Base-by-base conservation (phyloP, 2,888 invertebrate species). In the Colletes collaris region DNA sequence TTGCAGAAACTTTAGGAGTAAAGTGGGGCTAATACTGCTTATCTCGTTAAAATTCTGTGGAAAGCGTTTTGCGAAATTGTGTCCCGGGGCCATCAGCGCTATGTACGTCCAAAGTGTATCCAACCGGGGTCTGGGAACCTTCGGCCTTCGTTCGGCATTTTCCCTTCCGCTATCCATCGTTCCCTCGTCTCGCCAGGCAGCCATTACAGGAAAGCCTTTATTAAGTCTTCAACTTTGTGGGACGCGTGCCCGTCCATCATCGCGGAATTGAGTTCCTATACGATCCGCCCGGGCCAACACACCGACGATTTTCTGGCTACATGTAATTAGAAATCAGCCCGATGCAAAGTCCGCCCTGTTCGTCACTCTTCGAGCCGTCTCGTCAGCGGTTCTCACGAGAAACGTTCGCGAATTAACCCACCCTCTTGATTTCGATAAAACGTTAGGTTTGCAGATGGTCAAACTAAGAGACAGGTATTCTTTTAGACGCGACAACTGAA, bases 221-320 rank as follows among this genome's bases (percentile, higher is more conserved):
- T 89, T 89, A 89, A 89, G 89, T 87, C 89, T 87, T 89, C 89
- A 89, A 80, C 83, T 82, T 82, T 66, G 79, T 77, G 79, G 82
- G 75, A 83, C 84, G 86, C 85, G 88, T 88, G 87, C 85, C 88
- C 83, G 88, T 88, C 88, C 82, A 86, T 89, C 89, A 89, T 81
- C 77, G 67, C 58, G 77, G 74, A 86, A 85, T 85, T 86, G 85
- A 85, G 85, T 86, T 85, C 62, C 85, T 70, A 52, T 75, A 53
- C 72, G 49, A 75, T 65, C 75, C 49, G 63, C 66, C 64, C 53
- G 58, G 76, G 65, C 81, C 60, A 81, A 76, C 81, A 68, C 81
- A 81, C 81, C 74, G 76, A 73, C 71, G 77, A 82, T 71, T 84
- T 73, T 65, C 71, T 72, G 65, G 60, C 71, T 72, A 19, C 60